Base-by-base conservation (phyloP, 2,888 invertebrate species). In the Melanophora roralis region DNA sequence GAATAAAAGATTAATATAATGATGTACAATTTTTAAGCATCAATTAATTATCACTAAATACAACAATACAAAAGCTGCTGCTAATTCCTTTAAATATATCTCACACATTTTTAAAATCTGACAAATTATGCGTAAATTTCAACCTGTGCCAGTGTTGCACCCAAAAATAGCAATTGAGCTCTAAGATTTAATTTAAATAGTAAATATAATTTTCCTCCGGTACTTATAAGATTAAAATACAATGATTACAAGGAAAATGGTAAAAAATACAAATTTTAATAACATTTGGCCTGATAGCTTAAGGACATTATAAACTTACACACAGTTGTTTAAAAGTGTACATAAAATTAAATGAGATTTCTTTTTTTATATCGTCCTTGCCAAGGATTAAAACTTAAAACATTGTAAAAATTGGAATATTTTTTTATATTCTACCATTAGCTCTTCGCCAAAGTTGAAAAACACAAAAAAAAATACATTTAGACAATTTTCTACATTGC, bases 241-340 rank as follows among this genome's bases (percentile, higher is more conserved):
- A 12, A 38, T 27, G 5, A 34, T 45, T 53, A 60, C 5, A 11
- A 32, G 14, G 2, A 36, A 27, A 45, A 27, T 38, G 8, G 7
- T 9, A 45, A 74, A 45, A 59, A 60, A 43, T 38, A 8, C 8
- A 32, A 9, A 36, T 76, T 64, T 71, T 65, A 65, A 71, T 71
- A 65, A 51, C 49, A 77, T 71, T 77, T 59, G 49, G 27, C 43
- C 65, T 71, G 59, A 77, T 65, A 51, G 64, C 77, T 65, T 65
- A 19, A 59, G 51, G 71, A 51, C 36, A 71, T 65, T 77, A 71
- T 38, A 49, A 6, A 38, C 14, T 23, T 11, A 38, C 16, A 38
- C 8, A 57, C 1, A 38, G 36, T 4, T 23, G 38, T 49, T 19
- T 23, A 38, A 38, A 47, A 27, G 6, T 6, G 27, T 65, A 27